Evolutionary conservation across 2,888 invertebrate species (phyloP).

Genomic region (Neoitamus cyanurus): DNA sequence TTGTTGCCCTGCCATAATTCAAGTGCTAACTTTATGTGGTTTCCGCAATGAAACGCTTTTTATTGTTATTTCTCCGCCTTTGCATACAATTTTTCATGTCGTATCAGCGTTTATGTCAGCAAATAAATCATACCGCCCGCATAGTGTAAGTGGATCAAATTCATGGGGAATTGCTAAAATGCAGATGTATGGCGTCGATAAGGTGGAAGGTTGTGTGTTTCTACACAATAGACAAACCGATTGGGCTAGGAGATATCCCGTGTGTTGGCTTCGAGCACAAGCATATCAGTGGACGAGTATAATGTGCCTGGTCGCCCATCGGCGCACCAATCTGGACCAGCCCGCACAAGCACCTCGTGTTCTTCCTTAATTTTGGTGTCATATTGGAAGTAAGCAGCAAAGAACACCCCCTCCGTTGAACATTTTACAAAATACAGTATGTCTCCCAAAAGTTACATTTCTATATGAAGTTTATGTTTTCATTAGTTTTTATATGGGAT

Average conservation of each 20-base stretch:
- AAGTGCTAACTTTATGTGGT: not conserved
- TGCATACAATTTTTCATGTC: slow-evolving; percentile 5
- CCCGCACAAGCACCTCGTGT: too few relatives aligned
- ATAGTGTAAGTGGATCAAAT: not conserved
- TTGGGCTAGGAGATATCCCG: not conserved
- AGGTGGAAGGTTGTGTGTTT: not conserved
- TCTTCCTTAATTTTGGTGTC: too few relatives aligned
- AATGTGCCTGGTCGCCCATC: too few relatives aligned
- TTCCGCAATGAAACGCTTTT: not conserved
- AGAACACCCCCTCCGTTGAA: too few relatives aligned
- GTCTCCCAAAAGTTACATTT: too few relatives aligned
- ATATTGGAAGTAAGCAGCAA: too few relatives aligned
- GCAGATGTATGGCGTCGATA: not conserved
- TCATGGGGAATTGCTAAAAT: not conserved
- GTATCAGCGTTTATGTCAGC: not conserved
- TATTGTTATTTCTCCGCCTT: not conserved
- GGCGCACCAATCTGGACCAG: too few relatives aligned
- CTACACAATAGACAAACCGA: not conserved
- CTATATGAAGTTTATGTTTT: too few relatives aligned
- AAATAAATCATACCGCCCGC: not conserved
- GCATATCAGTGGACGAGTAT: too few relatives aligned
- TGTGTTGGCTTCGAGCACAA: too few relatives aligned
- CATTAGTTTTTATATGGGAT: too few relatives aligned
- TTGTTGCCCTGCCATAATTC: not conserved
- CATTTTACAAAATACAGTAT: too few relatives aligned